Percentiles rank a stretch among this genome's conserved stretches.
phyloP scores from a whole-genome alignment of 2,113 vertebrate species.

The Crypturellus undulatus region DNA sequence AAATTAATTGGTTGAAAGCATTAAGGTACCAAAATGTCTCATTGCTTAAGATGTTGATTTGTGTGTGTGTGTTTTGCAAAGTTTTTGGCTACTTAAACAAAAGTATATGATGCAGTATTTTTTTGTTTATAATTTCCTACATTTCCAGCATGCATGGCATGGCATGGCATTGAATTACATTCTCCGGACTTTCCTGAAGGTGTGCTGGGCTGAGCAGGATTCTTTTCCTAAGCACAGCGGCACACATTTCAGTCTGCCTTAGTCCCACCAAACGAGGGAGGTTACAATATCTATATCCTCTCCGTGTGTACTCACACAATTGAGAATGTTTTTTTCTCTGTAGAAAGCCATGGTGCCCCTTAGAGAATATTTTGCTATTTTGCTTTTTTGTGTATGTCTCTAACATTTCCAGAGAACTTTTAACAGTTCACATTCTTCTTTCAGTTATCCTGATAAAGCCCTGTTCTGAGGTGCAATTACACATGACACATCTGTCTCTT shows the following conservation, averaged over 20 bases:
- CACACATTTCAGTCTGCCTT: background rate
- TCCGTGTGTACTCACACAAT: background rate
- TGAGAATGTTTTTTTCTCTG: background rate
- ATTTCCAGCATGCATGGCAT: background rate
- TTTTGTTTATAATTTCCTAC: background rate
- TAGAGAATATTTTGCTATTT: background rate
- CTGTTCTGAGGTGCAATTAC: background rate
- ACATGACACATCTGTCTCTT: background rate
- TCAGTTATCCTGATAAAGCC: background rate
- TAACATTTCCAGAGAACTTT: constrained; percentile 1
- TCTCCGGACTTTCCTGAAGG: background rate
- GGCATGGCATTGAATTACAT: background rate
- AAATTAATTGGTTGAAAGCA: background rate
- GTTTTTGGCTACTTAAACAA: background rate
- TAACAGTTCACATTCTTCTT: constrained; percentile 7
- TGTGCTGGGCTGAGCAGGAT: background rate
- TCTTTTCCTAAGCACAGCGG: background rate
- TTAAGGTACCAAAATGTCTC: background rate
- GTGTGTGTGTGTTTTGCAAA: background rate
- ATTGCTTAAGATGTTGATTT: background rate
- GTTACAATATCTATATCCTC: background rate
- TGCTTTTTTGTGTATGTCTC: background rate
- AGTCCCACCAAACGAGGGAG: background rate
- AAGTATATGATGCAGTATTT: background rate
- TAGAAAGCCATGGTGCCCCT: background rate